Evolutionary conservation across 2,888 invertebrate species (phyloP).

Genomic region (Girardia tigrina): DNA sequence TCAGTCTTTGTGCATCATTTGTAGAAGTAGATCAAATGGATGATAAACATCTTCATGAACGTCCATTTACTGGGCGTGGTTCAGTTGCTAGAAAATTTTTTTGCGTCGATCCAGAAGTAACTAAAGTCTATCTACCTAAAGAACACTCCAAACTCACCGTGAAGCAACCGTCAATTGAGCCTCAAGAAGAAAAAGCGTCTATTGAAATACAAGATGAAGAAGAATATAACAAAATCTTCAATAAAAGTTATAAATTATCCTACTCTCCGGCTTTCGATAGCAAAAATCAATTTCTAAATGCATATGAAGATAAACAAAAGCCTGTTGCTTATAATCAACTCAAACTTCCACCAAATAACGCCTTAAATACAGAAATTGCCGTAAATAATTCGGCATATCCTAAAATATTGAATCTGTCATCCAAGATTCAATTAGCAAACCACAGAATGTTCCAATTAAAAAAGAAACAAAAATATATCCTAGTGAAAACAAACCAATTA

Average conservation of each 20-base stretch:
- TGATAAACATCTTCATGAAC: background rate
- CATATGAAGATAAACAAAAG: background rate
- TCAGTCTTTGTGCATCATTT: conserved; percentile 54
- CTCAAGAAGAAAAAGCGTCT: background rate
- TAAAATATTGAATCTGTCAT: too few relatives aligned
- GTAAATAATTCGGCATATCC: too few relatives aligned
- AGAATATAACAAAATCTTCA: background rate
- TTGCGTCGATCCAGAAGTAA: background rate
- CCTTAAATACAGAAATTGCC: too few relatives aligned
- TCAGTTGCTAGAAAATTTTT: background rate
- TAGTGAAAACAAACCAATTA: too few relatives aligned
- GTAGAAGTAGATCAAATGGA: background rate
- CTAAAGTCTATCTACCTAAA: background rate
- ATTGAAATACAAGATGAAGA: background rate
- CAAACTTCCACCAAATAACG: too few relatives aligned
- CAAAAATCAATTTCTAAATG: background rate
- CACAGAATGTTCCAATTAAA: too few relatives aligned
- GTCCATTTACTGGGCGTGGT: background rate
- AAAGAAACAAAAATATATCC: too few relatives aligned
- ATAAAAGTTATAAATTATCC: background rate
- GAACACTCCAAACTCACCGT: background rate
- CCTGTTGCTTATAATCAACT: background rate
- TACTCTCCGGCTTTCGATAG: background rate
- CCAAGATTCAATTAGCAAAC: too few relatives aligned
- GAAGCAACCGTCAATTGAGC: background rate